Evolutionary conservation across 2,888 invertebrate species (phyloP).

Genomic region (Gymnoscelis rufifasciata): DNA sequence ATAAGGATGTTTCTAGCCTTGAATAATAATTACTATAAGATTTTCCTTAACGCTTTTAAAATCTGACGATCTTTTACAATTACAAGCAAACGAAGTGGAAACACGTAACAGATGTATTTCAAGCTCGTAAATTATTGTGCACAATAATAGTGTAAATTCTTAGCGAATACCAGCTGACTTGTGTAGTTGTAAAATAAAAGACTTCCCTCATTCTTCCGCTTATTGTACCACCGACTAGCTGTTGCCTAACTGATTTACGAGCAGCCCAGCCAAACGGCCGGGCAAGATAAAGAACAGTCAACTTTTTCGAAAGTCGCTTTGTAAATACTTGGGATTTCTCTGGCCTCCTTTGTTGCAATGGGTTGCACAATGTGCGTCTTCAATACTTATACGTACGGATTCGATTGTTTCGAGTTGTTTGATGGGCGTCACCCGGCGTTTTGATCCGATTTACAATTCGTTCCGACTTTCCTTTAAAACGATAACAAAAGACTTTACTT

Average conservation of each 20-base stretch:
- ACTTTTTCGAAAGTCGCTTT: conserved; percentile 59
- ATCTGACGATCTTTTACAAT: conserved; percentile 7
- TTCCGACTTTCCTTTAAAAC: conserved; percentile 66
- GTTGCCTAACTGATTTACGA: conserved; percentile 67
- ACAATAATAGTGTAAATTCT: conserved; percentile 32
- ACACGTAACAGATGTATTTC: conserved; percentile 35
- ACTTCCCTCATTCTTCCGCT: conserved; percentile 39
- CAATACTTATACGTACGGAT: conserved; percentile 49
- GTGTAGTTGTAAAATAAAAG: conserved; percentile 34
- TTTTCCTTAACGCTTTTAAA: conserved; percentile 18
- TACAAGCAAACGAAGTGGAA: conserved; percentile 26
- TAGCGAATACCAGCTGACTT: conserved; percentile 44
- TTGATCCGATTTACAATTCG: conserved; percentile 72
- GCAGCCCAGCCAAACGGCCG: conserved; percentile 33
- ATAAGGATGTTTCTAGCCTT: conserved; percentile 4
- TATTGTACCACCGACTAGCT: conserved; percentile 44
- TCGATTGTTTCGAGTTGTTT: conserved; percentile 66
- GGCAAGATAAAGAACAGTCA: conserved; percentile 46
- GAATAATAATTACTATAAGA: conserved; percentile 4
- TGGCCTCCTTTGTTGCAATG: conserved; percentile 65
- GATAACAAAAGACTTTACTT: conserved; percentile 45
- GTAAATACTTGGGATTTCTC: conserved; percentile 63
- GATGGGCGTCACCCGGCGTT: conserved; percentile 63
- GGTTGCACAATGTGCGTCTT: conserved; percentile 69
- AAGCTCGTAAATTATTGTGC: conserved; percentile 38